A percentile compares a stretch with the other conserved stretches of the same genome.
Evolutionary conservation across 2,888 invertebrate genomes (phyloP).

Genomic region (Drosophila lutescens): DNA sequence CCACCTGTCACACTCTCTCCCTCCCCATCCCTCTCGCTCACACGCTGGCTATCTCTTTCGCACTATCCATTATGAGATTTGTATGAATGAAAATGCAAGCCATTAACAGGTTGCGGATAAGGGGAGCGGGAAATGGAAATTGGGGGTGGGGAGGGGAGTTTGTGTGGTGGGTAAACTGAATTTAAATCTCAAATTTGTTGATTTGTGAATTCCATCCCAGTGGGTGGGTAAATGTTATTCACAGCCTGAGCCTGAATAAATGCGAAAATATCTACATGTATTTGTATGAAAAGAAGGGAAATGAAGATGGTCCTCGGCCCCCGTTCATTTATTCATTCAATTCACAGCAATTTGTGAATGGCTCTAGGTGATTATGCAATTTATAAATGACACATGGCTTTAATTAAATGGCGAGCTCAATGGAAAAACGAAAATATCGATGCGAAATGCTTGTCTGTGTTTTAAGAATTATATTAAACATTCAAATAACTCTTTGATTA

Average conservation of each 20-base stretch:
- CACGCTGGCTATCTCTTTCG: background rate
- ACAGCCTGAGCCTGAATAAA: constrained; percentile 12
- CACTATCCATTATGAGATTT: constrained; percentile 35
- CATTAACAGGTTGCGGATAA: constrained; percentile 18
- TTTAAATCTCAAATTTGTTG: constrained; percentile 37
- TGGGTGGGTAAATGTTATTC: constrained; percentile 2
- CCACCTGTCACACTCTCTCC: background rate
- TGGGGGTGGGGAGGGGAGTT: background rate
- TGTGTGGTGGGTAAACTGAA: constrained; percentile 6
- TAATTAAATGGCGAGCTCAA: constrained; percentile 7
- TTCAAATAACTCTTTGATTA: too few relatives aligned
- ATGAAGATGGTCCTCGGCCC: background rate
- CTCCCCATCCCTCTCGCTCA: background rate
- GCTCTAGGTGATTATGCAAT: constrained; percentile 25
- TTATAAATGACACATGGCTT: constrained; percentile 18
- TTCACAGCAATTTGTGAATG: constrained; percentile 22
- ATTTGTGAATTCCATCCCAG: constrained; percentile 23
- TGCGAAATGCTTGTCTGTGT: background rate
- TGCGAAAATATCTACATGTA: constrained; percentile 9
- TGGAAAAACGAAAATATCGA: background rate
- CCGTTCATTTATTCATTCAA: constrained; percentile 11
- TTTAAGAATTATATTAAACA: background rate
- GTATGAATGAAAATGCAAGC: constrained; percentile 33
- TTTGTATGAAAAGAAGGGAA: constrained; percentile 7
- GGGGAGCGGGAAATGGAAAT: too few relatives aligned